A percentile compares a stretch with the other conserved stretches of the same genome.
Evolutionary conservation across 2,888 invertebrate species (phyloP).

Genomic region (Xylocampa areola): DNA sequence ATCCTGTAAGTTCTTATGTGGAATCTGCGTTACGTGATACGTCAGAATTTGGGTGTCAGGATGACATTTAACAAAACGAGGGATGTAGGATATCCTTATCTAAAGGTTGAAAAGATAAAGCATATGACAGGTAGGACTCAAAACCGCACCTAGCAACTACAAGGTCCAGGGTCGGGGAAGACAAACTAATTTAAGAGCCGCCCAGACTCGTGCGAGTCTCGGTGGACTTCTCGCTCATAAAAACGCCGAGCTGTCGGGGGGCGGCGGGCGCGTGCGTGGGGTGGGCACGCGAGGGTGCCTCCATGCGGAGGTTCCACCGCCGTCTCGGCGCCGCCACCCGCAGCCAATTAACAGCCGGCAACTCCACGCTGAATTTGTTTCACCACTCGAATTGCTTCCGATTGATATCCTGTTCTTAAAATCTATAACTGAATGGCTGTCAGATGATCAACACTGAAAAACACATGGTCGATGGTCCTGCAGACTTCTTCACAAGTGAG

Average conservation of each 20-base stretch:
- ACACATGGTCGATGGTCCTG: constrained; percentile 1
- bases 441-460: constrained; percentile 44
- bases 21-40: constrained; percentile 11
- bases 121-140: constrained; percentile 16
- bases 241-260: constrained; percentile 81
- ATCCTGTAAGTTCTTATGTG: constrained; percentile 36
- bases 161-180: constrained; percentile 69
- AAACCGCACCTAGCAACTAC: constrained; percentile 70
- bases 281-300: constrained; percentile 76
- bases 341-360: constrained; percentile 89
- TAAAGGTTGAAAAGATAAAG: background rate
- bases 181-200: constrained; percentile 83
- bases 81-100: background rate
- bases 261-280: constrained; percentile 77
- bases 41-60: constrained; percentile 7
- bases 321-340: constrained; percentile 90
- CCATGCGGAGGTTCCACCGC: constrained; percentile 89
- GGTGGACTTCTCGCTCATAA: constrained; percentile 84
- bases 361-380: constrained; percentile 87
- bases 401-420: constrained; percentile 84
- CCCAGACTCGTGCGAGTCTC: constrained; percentile 81
- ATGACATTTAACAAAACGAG: constrained; percentile 8
- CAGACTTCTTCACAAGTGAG: constrained; percentile 12
- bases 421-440: constrained; percentile 64
- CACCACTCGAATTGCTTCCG: constrained; percentile 86